A percentile compares a stretch with the other conserved stretches of the same genome.
phyloP scores from a whole-genome alignment of 2,113 vertebrate species.

The Bambusicola thoracicus region DNA sequence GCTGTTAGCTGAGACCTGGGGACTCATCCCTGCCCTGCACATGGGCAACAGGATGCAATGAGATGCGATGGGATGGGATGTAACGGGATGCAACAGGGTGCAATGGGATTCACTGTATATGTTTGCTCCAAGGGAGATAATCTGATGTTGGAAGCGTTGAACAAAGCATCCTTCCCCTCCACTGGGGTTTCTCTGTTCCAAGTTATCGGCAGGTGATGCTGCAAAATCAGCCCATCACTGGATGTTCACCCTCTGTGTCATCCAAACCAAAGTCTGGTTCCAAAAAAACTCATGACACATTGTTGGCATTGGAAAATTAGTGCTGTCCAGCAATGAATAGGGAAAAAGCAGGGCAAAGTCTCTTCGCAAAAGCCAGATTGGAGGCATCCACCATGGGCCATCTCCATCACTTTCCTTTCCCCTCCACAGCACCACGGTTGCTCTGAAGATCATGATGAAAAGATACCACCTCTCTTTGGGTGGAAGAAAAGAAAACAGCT shows the following conservation, averaged over 20 bases:
- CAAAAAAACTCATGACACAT: rapidly evolving
- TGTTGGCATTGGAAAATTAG: neutral
- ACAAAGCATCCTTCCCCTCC: neutral
- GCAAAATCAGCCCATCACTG: rapidly evolving
- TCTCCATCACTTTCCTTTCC: neutral
- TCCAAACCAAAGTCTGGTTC: neutral
- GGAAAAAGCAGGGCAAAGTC: neutral
- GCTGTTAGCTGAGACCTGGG: neutral
- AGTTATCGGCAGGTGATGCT: neutral
- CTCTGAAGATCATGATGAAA: neutral
- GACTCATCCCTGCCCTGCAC: neutral
- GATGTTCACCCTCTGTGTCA: rapidly evolving
- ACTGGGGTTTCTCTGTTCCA: neutral
- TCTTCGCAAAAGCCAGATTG: rapidly evolving
- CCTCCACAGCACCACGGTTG: rapidly evolving
- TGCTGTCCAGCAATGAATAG: neutral
- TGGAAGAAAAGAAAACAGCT: conserved; percentile 18
- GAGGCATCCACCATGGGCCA: too few relatives aligned
- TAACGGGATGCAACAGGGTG: rapidly evolving
- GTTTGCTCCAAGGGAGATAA: neutral
- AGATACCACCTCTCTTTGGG: neutral
- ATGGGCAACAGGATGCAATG: rapidly evolving
- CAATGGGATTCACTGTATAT: rapidly evolving
- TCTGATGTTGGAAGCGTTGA: neutral
- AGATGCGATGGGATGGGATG: too few relatives aligned